A percentile compares a stretch with the other conserved stretches of the same genome.
These are phyloP conservation scores for Polyommatus iphigenia DNA, from an alignment of 2,888 invertebrate genomes.

Conservation along the genomic window DNA sequence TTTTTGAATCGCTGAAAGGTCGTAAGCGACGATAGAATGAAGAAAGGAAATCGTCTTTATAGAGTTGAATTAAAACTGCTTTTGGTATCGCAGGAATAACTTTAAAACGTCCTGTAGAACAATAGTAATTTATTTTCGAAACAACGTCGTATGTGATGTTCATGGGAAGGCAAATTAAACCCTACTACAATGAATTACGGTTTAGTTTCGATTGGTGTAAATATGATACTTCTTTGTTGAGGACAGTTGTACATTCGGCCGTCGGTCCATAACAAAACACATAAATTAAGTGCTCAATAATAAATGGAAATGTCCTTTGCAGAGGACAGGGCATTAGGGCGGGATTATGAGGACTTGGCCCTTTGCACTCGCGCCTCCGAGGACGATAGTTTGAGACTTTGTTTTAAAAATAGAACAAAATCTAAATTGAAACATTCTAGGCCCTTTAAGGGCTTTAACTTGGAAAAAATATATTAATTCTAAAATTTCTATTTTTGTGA, in stretches of 20 bases:
- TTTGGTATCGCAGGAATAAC: constrained; percentile 45
- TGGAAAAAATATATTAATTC: too few relatives aligned
- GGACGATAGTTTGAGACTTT: constrained; percentile 33
- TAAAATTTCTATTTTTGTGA: too few relatives aligned
- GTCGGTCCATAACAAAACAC: constrained; percentile 81
- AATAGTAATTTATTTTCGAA: constrained; percentile 48
- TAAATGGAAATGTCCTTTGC: constrained; percentile 81
- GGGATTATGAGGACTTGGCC: constrained; percentile 76
- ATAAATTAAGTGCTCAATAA: constrained; percentile 82
- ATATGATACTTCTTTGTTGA: constrained; percentile 47
- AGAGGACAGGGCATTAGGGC: constrained; percentile 80
- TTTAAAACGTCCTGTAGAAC: constrained; percentile 67
- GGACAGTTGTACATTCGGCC: constrained; percentile 56
- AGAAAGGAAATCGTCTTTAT: constrained; percentile 48
- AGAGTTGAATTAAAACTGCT: constrained; percentile 43
- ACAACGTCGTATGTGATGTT: constrained; percentile 44
- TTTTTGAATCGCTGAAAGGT: constrained; percentile 51
- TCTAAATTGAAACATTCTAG: not conserved
- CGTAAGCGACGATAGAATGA: constrained; percentile 46
- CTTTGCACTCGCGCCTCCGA: constrained; percentile 57
- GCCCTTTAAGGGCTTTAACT: too few relatives aligned
- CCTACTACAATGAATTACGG: constrained; percentile 39
- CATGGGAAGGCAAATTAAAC: constrained; percentile 38
- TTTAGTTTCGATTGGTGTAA: constrained; percentile 40
- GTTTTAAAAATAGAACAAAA: constrained; percentile 3